phyloP scores from a whole-genome alignment of 2,113 vertebrate genomes.

The Corythoichthys intestinalis region DNA sequence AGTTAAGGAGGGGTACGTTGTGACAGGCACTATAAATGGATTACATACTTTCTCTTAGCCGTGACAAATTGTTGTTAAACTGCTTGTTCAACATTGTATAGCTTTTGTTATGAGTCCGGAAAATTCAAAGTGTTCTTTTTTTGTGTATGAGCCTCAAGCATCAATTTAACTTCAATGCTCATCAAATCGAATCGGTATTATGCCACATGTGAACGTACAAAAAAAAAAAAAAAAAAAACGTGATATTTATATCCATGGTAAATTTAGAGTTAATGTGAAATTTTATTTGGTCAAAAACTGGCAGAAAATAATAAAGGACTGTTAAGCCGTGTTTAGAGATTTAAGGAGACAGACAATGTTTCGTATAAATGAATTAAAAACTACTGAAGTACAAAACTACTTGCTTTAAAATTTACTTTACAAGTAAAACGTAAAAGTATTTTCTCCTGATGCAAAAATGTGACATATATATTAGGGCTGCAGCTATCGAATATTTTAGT shows the following conservation, averaged over 20 bases:
- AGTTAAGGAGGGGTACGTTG: neutral
- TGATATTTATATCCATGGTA: neutral
- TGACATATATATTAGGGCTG: too few species aligned
- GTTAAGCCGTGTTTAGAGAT: neutral
- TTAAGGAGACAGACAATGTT: too few species aligned
- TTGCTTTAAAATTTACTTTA: too few species aligned
- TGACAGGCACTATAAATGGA: conserved; percentile 11
- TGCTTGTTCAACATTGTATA: conserved; percentile 45
- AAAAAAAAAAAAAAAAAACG: neutral
- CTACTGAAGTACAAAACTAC: too few species aligned
- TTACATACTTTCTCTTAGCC: conserved; percentile 39
- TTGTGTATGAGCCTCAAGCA: neutral
- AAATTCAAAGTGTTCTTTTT: conserved; percentile 6
- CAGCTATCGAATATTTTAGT: too few species aligned
- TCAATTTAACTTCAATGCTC: neutral
- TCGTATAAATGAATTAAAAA: too few species aligned
- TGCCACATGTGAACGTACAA: neutral
- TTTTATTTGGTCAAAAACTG: neutral
- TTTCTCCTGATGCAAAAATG: too few species aligned
- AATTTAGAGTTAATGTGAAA: neutral
- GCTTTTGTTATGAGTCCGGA: conserved; percentile 37
- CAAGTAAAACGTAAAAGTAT: too few species aligned
- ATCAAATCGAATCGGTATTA: neutral
- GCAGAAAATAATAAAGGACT: neutral
- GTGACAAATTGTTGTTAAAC: conserved; percentile 51